Base-by-base conservation (phyloP, 1,140 invertebrate species). In the Heliconius congener region DNA sequence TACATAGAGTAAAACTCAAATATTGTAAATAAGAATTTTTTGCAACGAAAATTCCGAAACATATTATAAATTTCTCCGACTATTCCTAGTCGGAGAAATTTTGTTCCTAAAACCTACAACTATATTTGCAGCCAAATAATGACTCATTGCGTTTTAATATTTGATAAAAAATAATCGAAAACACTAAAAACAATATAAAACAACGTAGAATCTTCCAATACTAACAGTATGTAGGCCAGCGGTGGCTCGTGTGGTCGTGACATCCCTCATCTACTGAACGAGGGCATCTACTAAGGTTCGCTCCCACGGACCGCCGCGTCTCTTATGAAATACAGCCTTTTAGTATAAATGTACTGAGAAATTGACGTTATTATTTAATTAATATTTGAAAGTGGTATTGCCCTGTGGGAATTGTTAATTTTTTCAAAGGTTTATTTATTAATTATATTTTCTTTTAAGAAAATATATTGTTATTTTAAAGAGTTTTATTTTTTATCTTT, bases 231-330 rank as follows among this genome's bases (percentile, higher is more conserved):
- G 39, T 72, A 76, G 74, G 71, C 74, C 66, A 71, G 71, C 78
- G 30, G 66, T 73, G 71, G 80, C 34, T 82, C 83, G 84, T 86
- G 85, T 70, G 79, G 77, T 85, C 85, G 85, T 86, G 85, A 86
- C 83, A 84, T 83, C 82, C 76, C 81, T 82, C 83, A 76, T 83
- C 79, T n/a, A 50, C 72, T 74, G 82, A 52, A 75, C 30, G 76
- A 71, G 75, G 66, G 39, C 76, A 77, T 72, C 76, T 30, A 42
- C 57, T 66, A 27, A 72, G 42, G 55, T 77, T 66, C 81, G 85
- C 83, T 86, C 85, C 85, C 85, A 87, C 85, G 85, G 81, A 80
- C 77, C 75, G 77, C 66, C 73, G 18, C 37, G 39, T 79, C 72
- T 77, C 55, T 77, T 79, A 79, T 82, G 77, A 82, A 81, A 81